Evolutionary conservation across 2,113 vertebrate genomes (phyloP).

Genomic region (Paradisaea rubra): DNA sequence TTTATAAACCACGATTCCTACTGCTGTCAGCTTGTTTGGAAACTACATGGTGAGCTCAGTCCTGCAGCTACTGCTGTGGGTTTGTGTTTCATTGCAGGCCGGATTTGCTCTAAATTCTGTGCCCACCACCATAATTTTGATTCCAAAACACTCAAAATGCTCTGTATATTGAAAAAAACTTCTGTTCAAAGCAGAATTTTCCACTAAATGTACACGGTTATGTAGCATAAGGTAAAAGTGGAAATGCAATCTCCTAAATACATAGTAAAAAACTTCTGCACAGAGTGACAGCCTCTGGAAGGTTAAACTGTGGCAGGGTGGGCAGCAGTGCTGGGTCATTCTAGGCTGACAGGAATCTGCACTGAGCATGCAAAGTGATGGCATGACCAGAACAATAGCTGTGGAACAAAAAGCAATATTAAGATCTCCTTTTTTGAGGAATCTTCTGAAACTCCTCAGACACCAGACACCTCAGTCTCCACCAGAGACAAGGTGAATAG

Average conservation of each 20-base stretch:
- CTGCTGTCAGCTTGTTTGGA: conserved; percentile 67
- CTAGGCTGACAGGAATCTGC: not conserved
- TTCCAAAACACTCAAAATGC: not conserved
- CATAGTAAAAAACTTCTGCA: not conserved
- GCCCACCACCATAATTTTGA: not conserved
- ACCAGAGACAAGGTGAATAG: not conserved
- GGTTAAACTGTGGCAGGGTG: not conserved
- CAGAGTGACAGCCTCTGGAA: not conserved
- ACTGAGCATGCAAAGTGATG: not conserved
- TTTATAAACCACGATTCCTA: conserved; percentile 71
- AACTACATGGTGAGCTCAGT: conserved; percentile 46
- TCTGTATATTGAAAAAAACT: not conserved
- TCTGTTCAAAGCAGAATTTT: not conserved
- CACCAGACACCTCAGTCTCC: not conserved
- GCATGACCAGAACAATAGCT: not conserved
- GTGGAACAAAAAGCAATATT: not conserved
- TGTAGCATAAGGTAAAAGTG: not conserved
- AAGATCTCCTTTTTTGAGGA: not conserved
- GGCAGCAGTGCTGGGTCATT: not conserved
- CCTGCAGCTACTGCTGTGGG: not conserved
- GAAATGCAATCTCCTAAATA: not conserved
- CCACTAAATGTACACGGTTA: not conserved
- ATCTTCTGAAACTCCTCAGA: not conserved
- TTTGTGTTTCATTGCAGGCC: not conserved
- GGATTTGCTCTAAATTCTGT: not conserved